phyloP scores from a whole-genome alignment of 2,797 vertebrate species.

The Hyperoplus immaculatus region DNA sequence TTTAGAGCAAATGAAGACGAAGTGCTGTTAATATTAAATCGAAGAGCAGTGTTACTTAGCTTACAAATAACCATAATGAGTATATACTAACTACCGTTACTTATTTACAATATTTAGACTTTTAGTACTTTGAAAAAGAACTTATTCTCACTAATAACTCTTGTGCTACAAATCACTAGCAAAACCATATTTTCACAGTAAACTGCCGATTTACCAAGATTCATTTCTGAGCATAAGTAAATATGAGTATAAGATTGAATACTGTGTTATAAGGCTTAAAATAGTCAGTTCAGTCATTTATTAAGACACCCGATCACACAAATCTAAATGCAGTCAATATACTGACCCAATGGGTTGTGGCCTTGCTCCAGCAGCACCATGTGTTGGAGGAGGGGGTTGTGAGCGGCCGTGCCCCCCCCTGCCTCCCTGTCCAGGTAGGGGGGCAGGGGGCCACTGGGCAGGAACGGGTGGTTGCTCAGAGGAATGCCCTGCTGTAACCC shows the following conservation, averaged over 20 bases:
- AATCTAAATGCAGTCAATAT: slow-evolving; percentile 14
- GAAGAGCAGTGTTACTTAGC: background rate
- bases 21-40: background rate
- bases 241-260: background rate
- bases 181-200: background rate
- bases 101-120: background rate
- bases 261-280: background rate
- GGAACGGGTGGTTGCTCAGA: slow-evolving; percentile 86
- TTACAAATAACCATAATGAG: background rate
- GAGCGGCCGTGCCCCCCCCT: slow-evolving; percentile 76
- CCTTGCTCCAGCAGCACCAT: slow-evolving; percentile 95
- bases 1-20: background rate
- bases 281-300: too few relatives aligned
- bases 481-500: slow-evolving; percentile 91
- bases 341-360: slow-evolving; percentile 92
- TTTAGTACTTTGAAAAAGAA: slow-evolving; percentile 1
- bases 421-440: slow-evolving; percentile 93
- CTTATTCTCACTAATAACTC: background rate
- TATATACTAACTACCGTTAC: background rate
- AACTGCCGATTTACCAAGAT: background rate
- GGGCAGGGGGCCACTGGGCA: slow-evolving; percentile 92
- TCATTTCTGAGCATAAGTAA: background rate
- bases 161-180: background rate
- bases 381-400: slow-evolving; percentile 94
- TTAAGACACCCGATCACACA: too few relatives aligned